These are phyloP conservation scores for Solen grandis DNA, from an alignment of 1,140 invertebrate genomes.

Conservation along the genomic window DNA sequence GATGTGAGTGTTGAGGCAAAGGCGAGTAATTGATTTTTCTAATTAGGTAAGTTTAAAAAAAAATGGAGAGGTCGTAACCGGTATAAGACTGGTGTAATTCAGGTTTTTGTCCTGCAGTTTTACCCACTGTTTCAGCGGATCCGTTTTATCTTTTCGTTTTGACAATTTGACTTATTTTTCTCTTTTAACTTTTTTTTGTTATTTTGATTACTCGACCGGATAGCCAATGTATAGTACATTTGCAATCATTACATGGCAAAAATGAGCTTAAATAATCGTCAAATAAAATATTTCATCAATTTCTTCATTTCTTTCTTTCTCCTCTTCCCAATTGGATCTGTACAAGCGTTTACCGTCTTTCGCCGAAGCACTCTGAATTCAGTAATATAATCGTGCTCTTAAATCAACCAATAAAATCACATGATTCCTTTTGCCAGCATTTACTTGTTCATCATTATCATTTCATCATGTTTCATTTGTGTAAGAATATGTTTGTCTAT, in stretches of 20 bases:
- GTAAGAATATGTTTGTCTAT: too few species aligned
- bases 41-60: not conserved
- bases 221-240: not conserved
- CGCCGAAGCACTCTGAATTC: conserved; percentile 8
- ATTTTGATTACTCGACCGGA: not conserved
- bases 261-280: too few species aligned
- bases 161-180: not conserved
- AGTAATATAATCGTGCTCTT: too few species aligned
- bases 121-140: too few species aligned
- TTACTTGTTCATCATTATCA: too few species aligned
- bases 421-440: too few species aligned
- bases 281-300: not conserved
- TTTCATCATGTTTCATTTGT: too few species aligned
- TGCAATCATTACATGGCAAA: not conserved
- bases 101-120: too few species aligned
- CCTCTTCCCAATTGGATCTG: conserved; percentile 27
- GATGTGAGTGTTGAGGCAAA: too few species aligned
- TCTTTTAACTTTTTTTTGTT: not conserved
- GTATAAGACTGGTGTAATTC: not conserved
- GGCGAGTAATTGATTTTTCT: not conserved
- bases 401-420: too few species aligned
- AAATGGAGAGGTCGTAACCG: too few species aligned
- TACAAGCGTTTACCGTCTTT: conserved; percentile 42
- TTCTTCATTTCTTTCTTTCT: not conserved
- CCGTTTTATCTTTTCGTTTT: not conserved